Evolutionary conservation across 2,113 vertebrate genomes (phyloP), one percentile per base, ranked within the genome.

Genomic region (Grantiella picta): DNA sequence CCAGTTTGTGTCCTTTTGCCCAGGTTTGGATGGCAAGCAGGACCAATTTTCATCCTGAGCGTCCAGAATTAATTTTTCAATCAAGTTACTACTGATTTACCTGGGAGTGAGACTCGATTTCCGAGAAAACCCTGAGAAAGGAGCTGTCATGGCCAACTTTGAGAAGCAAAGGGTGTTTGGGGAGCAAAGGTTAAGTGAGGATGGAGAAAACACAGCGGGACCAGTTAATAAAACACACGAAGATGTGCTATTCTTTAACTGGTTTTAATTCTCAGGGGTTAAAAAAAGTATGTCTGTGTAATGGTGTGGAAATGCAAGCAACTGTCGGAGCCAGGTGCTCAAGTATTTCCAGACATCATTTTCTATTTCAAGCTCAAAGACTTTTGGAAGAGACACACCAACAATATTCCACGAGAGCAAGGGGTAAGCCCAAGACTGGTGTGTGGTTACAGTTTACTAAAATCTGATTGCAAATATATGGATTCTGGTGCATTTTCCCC

Each of bases 221-320:
- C 81, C 54, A 90, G 83, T 60, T 92, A 85, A 89, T 77, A 88
- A 84, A 86, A 91, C 33, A 3, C 21, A 38, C 24, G 35, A 38
- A 80, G 66, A 72, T 50, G 31, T 64, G 36, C 94, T 89, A 36
- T 42, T 88, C 50, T 59, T 90, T 85, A 77, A 84, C 76, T 66
- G 57, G 70, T 75, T 89, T 96, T 88, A 92, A 88, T 95, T 94
- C 89, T 89, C 69, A 40, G 53, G 73, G 72, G 56, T 89, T 92
- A 81, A 86, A 92, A 89, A 54, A 86, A 71, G 14, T 29, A 29
- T 42, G 49, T 24, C 14, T 56, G 72, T 86, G 86, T 86, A 76
- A 90, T 16, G 20, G 42, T 53, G 87, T 86, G 94, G 82, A 92
- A 95, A 94, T 42, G 38, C 53, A 82, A 96, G 88, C 76, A 89